Conservation (phyloP, 1,140 invertebrate genomes). For the Lepidurus packardi region DNA sequence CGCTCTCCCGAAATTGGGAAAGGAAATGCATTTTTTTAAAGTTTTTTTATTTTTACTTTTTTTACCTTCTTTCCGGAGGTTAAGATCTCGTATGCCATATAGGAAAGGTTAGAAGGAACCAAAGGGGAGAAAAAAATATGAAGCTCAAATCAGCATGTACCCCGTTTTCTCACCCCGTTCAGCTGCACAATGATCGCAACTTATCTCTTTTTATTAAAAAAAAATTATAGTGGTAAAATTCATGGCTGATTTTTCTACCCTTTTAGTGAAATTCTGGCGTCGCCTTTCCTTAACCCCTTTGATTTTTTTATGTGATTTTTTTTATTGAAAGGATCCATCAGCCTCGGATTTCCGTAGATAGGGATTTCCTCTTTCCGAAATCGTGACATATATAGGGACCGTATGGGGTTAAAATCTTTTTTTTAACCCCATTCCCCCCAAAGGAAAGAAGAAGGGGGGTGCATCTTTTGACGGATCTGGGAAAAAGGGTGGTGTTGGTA, state of each 20-base stretch:
- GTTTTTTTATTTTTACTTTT: not conserved
- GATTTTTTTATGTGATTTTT: not conserved
- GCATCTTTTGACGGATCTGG: constrained; percentile 20
- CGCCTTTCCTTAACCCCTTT: constrained; percentile 11
- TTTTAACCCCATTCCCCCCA: not conserved
- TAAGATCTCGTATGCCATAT: no score
- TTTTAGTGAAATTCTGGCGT: constrained; percentile 7
- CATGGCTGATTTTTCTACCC: constrained; percentile 12
- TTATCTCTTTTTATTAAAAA: not conserved
- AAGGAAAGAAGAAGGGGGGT: not conserved
- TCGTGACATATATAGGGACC: not conserved
- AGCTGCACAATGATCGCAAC: not conserved
- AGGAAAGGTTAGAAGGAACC: not conserved
- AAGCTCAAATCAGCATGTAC: not conserved
- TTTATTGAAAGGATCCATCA: constrained; percentile 1
- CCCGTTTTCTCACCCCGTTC: constrained; percentile 16
- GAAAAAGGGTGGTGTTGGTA: not conserved
- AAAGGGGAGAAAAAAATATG: not conserved
- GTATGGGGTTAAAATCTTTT: constrained; percentile 13
- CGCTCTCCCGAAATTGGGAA: constrained; percentile 4
- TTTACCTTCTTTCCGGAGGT: no score
- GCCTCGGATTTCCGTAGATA: constrained; percentile 9
- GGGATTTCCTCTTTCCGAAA: constrained; percentile 13
- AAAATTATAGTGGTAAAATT: not conserved
- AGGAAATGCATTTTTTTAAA: not conserved